Percentiles rank a stretch among this genome's conserved stretches.
Evolutionary conservation across 2,797 vertebrate genomes (phyloP).

Genomic region (Arrhamphus sclerolepis): DNA sequence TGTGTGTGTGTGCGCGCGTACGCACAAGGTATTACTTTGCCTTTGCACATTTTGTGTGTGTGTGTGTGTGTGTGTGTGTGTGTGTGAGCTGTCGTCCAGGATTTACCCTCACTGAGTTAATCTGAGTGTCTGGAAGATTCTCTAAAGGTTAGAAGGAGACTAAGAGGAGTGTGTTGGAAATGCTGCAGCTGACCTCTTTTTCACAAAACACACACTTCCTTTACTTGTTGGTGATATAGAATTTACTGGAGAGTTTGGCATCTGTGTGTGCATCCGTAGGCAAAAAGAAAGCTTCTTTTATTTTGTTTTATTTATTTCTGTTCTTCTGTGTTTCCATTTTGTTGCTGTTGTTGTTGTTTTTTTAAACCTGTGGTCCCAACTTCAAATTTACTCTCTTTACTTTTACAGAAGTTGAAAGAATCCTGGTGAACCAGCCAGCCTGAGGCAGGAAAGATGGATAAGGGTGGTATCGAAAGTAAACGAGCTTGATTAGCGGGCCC

Average conservation of each 20-base stretch:
- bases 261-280: not conserved
- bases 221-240: constrained; percentile 20
- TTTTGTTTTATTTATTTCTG: constrained; percentile 2
- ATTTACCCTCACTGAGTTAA: constrained; percentile 68
- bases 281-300: not conserved
- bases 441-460: too few species aligned
- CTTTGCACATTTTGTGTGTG: constrained; percentile 17
- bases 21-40: constrained; percentile 35
- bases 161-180: constrained; percentile 55
- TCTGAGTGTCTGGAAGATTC: constrained; percentile 68
- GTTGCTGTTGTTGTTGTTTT: too few species aligned
- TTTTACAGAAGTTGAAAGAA: too few species aligned
- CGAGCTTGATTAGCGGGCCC: too few species aligned
- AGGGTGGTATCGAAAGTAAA: too few species aligned
- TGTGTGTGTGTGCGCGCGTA: constrained; percentile 9
- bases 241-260: constrained; percentile 16
- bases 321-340: too few species aligned
- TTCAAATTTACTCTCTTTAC: too few species aligned
- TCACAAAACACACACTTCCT: constrained; percentile 28
- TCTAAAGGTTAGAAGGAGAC: constrained; percentile 69
- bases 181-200: constrained; percentile 66
- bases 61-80: constrained; percentile 27
- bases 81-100: constrained; percentile 68
- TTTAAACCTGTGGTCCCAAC: not conserved
- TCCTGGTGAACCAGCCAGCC: too few species aligned